A percentile compares a stretch with the other conserved stretches of the same genome.
Conservation (phyloP, 1,140 invertebrate genomes). For the Atta cephalotes region DNA sequence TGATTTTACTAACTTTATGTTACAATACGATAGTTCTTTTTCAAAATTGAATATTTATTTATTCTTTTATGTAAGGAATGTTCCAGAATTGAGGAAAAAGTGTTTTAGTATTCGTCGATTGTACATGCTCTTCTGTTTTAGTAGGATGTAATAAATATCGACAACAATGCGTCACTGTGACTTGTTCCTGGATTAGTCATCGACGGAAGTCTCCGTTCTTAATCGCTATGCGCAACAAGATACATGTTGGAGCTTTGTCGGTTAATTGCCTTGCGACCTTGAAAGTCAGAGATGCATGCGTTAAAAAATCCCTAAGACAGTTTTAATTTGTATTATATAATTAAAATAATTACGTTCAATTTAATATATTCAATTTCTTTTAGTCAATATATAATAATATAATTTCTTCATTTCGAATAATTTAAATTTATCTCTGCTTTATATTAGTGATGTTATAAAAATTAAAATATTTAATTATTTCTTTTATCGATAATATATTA, state of each 20-base stretch:
- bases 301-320: neutral
- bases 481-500: neutral
- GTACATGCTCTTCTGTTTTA: constrained; percentile 26
- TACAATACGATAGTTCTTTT: neutral
- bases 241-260: constrained; percentile 29
- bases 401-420: neutral
- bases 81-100: constrained; percentile 16
- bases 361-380: neutral
- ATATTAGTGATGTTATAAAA: neutral
- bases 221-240: constrained; percentile 37
- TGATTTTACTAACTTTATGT: neutral
- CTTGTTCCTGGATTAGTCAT: constrained; percentile 41
- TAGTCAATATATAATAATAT: neutral
- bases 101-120: constrained; percentile 55
- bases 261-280: constrained; percentile 24
- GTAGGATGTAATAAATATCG: constrained; percentile 40
- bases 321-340: constrained; percentile 13
- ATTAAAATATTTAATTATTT: neutral
- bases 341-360: constrained; percentile 6
- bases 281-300: constrained; percentile 12
- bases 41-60: neutral
- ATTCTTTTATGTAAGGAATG: neutral
- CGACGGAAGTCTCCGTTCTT: constrained; percentile 42
- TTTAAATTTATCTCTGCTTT: neutral
- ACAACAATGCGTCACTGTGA: neutral